A percentile compares a stretch with the other conserved stretches of the same genome.
Evolutionary conservation across 92 coral and sea anemone genomes (phyloP).

Genomic region (Epizoanthus stellaris): DNA sequence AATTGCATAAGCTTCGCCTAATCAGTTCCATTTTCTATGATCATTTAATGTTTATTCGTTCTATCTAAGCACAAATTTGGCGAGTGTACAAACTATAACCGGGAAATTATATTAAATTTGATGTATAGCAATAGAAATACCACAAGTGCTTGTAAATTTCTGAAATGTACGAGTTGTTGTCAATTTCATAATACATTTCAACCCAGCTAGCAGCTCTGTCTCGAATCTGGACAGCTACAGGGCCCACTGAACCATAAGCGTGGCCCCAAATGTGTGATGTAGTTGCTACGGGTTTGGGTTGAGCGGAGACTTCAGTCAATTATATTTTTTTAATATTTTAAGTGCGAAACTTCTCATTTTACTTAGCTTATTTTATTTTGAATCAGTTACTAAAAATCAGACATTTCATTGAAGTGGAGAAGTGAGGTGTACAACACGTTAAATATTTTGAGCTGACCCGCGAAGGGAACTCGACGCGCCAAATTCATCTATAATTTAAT

Average conservation of each 20-base stretch:
- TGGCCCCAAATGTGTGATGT: no score
- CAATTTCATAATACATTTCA: background rate
- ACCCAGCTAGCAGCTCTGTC: background rate
- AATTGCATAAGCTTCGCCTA: no score
- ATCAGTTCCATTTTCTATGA: no score
- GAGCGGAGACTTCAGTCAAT: no score
- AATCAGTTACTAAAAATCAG: background rate
- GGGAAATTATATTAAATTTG: background rate
- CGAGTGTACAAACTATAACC: no score
- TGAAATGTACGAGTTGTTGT: background rate
- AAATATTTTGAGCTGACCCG: background rate
- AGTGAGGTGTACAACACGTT: background rate
- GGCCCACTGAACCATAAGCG: background rate
- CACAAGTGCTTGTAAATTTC: background rate
- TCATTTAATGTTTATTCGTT: no score
- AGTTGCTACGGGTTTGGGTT: no score
- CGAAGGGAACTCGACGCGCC: slow-evolving; percentile 19
- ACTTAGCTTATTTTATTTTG: no score
- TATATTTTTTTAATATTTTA: no score
- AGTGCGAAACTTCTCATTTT: no score
- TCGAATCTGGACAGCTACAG: background rate
- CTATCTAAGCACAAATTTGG: no score
- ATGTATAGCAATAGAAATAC: background rate
- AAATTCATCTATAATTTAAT: slow-evolving; percentile 38
- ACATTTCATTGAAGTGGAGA: background rate